Evolutionary conservation across 2,888 invertebrate species (phyloP), one percentile per base, ranked within the genome.

Genomic region (Acanthosepion esculentum): DNA sequence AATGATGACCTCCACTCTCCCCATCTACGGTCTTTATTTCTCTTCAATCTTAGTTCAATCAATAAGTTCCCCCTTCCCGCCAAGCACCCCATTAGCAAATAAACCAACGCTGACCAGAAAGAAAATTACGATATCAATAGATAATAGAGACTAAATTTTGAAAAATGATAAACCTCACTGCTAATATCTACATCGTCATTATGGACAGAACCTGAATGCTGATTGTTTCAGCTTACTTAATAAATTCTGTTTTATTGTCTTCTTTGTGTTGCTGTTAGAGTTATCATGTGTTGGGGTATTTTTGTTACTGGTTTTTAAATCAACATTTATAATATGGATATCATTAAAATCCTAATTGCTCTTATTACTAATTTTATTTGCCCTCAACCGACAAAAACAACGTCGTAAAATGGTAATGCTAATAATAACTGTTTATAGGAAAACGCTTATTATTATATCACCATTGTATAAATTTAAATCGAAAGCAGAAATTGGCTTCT

Each of bases 341-440:
- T 78, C 78, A n/a, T 33, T 78, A n/a, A 78, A 78, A 78, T 78
- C 78, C n/a, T 78, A 78, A 78, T 78, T 78, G n/a, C 78, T 78
- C 78, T n/a, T n/a, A 12, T 33, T 78, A n/a, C 12, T 78, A n/a
- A n/a, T 33, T 78, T 78, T 64, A 64, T 23, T 59, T 59, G 23
- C 59, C 23, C 23, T 20, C 59, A 59, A 23, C 20, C 59, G 59
- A 20, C 23, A 59, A 7, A 7, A 59, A 59, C 55, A 55, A 55
- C 12, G 55, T 55, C 18, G 20, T 4, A 55, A 55, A 55, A 2
- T 41, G 41, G 41, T 41, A 41, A 41, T 1, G 41, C 41, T 41
- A 41, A 41, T 41, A 41, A 41, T 41, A 41, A 41, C 2, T 3
- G 41, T 41, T 41, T 41, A 41, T 41, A 41, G 41, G 3, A 3